Conservation (phyloP, 2,797 vertebrate genomes). For the Muraenolepis orangiensis region DNA sequence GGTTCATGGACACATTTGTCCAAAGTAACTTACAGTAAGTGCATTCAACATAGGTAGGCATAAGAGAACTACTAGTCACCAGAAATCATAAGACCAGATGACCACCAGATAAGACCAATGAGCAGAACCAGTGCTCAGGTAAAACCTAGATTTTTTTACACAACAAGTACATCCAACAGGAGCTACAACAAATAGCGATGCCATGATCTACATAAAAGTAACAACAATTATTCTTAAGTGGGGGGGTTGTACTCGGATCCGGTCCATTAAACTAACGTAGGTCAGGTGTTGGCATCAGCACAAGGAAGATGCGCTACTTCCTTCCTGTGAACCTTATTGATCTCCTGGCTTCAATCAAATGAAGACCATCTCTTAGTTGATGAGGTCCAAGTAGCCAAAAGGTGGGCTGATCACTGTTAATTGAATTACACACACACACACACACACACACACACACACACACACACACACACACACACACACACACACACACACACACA, state of each 20-base stretch:
- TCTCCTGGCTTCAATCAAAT: slow-evolving; percentile 55
- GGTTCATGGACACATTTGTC: too few species aligned
- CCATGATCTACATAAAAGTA: background rate
- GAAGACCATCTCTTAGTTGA: slow-evolving; percentile 36
- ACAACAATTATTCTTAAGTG: background rate
- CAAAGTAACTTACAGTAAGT: too few species aligned
- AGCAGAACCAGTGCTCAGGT: too few species aligned
- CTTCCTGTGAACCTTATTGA: slow-evolving; percentile 63
- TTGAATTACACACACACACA: background rate
- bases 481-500: too few species aligned
- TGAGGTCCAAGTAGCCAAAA: slow-evolving; percentile 8
- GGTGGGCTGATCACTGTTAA: background rate
- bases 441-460: background rate
- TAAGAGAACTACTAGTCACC: too few species aligned
- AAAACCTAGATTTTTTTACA: too few species aligned
- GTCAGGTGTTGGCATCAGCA: slow-evolving; percentile 47
- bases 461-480: too few species aligned
- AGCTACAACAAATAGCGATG: too few species aligned
- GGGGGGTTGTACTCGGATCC: slow-evolving; percentile 9
- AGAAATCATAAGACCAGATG: too few species aligned
- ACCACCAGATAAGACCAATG: too few species aligned
- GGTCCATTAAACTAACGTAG: slow-evolving; percentile 14
- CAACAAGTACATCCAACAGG: too few species aligned
- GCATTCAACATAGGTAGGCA: too few species aligned
- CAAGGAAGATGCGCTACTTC: slow-evolving; percentile 40